Percentiles rank a stretch among this genome's conserved stretches.
phyloP scores from a whole-genome alignment of 2,113 vertebrate species.

The Guaruba guarouba region DNA sequence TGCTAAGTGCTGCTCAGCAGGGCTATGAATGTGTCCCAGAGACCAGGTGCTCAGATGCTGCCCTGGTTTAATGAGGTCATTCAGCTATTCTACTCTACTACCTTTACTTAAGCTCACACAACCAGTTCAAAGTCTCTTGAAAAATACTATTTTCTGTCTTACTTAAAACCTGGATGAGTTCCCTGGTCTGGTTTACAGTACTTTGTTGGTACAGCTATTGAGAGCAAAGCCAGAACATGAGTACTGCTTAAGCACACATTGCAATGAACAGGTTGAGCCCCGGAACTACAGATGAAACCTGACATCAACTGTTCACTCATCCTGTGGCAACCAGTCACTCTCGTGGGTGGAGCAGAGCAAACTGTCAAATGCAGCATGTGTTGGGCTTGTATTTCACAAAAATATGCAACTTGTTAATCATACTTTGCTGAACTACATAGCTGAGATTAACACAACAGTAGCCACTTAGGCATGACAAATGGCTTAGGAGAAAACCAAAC shows the following conservation, averaged over 20 bases:
- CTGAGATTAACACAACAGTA: not conserved
- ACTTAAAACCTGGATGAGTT: not conserved
- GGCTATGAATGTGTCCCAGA: not conserved
- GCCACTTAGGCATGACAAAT: not conserved
- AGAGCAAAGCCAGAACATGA: no score
- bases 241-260: not conserved
- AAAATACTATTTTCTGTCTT: not conserved
- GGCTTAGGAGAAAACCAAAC: not conserved
- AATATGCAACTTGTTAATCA: not conserved
- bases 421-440: not conserved
- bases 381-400: not conserved
- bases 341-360: not conserved
- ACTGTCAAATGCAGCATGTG: not conserved
- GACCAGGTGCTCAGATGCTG: not conserved
- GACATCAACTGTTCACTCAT: not conserved
- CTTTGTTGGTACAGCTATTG: not conserved
- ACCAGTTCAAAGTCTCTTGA: not conserved
- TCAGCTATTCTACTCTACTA: not conserved
- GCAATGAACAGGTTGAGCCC: not conserved
- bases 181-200: not conserved
- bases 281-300: not conserved
- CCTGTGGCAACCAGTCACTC: rapidly evolving
- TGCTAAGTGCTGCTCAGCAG: not conserved
- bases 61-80: not conserved
- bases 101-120: not conserved